phyloP scores from a whole-genome alignment of 2,113 vertebrate species.

The Laticauda colubrina region DNA sequence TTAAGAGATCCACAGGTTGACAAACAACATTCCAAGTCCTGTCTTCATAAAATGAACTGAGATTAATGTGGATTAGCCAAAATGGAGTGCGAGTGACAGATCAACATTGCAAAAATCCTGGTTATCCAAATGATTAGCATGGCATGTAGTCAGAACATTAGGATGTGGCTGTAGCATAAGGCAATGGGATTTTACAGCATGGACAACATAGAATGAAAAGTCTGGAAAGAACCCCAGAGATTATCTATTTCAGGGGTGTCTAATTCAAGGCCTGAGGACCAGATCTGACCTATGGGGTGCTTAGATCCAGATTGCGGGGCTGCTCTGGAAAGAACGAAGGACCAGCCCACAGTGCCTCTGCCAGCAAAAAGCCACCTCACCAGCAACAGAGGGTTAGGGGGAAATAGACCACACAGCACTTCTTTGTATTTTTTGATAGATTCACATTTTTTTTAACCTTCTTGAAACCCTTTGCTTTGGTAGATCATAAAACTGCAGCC shows the following conservation, averaged over 20 bases:
- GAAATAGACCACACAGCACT: no score
- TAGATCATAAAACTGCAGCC: no score
- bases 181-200: not conserved
- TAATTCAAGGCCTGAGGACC: no score
- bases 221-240: not conserved
- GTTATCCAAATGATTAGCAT: not conserved
- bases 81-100: not conserved
- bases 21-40: slow-evolving; percentile 10
- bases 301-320: no score
- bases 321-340: no score
- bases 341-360: no score
- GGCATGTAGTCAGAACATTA: not conserved
- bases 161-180: not conserved
- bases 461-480: no score
- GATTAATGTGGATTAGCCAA: not conserved
- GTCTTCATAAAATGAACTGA: not conserved
- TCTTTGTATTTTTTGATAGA: no score
- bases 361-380: no score
- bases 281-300: no score
- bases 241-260: not conserved
- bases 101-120: not conserved
- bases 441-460: no score
- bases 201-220: not conserved
- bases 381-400: no score
- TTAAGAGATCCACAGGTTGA: not conserved